A percentile compares a stretch with the other conserved stretches of the same genome.
Conservation (phyloP, 64 coral and sea anemone genomes). For the Anthopleura sola region DNA sequence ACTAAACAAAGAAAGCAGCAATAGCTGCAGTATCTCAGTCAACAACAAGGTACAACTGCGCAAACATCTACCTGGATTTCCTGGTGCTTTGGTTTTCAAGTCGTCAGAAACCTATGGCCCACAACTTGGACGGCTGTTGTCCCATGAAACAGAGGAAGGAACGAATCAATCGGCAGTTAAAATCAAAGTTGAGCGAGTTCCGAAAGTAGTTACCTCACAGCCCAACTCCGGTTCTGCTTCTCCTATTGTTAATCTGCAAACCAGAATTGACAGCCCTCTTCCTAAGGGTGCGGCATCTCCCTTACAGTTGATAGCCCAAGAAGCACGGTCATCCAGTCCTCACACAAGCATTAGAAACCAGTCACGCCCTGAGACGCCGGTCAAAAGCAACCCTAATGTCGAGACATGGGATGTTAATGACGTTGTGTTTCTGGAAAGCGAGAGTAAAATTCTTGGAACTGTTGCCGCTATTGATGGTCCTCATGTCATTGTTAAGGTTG, state of each 20-base stretch:
- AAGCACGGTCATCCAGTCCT: constrained; percentile 29
- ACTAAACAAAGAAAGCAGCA: constrained; percentile 69
- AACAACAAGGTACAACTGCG: constrained; percentile 77
- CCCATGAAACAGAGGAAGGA: constrained; percentile 80
- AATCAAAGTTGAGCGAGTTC: constrained; percentile 62
- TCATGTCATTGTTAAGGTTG: constrained; percentile 81
- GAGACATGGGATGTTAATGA: constrained; percentile 88
- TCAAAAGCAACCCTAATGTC: constrained; percentile 17
- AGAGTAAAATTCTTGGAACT: constrained; percentile 82
- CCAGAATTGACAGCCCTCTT: neutral
- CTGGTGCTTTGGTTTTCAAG: constrained; percentile 81
- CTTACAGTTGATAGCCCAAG: neutral
- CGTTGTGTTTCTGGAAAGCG: constrained; percentile 87
- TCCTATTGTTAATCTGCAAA: constrained; percentile 1
- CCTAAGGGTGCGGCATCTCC: constrained; percentile 9
- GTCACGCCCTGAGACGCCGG: neutral
- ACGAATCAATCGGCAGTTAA: constrained; percentile 45
- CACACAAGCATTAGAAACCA: constrained; percentile 48
- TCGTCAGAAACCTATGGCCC: constrained; percentile 69
- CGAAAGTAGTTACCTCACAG: neutral
- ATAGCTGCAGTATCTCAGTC: constrained; percentile 54
- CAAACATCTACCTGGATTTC: constrained; percentile 83
- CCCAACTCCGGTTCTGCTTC: neutral
- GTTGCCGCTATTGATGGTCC: constrained; percentile 90
- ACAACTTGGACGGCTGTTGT: constrained; percentile 59